Base-by-base conservation (phyloP, 2,113 vertebrate genomes). In the Rhinichthys klamathensis region DNA sequence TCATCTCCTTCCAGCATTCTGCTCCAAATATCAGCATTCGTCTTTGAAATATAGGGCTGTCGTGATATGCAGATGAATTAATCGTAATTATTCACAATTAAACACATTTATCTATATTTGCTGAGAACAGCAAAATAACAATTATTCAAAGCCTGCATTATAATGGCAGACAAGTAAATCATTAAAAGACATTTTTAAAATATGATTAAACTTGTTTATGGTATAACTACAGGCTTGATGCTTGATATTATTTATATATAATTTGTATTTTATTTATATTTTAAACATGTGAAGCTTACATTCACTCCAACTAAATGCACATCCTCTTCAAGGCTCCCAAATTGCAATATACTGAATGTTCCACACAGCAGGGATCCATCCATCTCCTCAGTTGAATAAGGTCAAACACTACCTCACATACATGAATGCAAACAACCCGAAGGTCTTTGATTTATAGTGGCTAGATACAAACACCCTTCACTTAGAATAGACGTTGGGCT, bases 321-420 rank as follows among this genome's bases (percentile, higher is more conserved):
- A 72, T 74, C 58, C 54, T 70, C 46, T 65, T 86, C 65, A 25
- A 85, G 18, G 56, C 23, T 54, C 63, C 78, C 23, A 56, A 65
- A 63, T 69, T 80, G 84, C 58, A 58, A 82, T 75, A 85, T 44
- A 11, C 23, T 38, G 58, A 58, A 63, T 49, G 13, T 35, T 75
- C 15, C 44, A 75, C 46, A 84, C 63, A 60, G 35, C 77, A 82
- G 70, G 70, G 83, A 35, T 77, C 83, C 87, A 86, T 88, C 80
- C 80, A 86, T 88, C 87, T 88, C 84, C 35, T 80, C 25, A 35
- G 73, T 18, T 51, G 75, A 86, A 86, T 84, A 88, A 88, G 87
- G 84, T 86, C 87, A 88, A 86, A 88, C 72, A 80, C 56, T 38
- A 69, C 75, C 87, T 86, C 82, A 83, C 84, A 86, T 86, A 75